Conservation (phyloP, 2,888 invertebrate genomes). For the Chymomyza fuscimana region DNA sequence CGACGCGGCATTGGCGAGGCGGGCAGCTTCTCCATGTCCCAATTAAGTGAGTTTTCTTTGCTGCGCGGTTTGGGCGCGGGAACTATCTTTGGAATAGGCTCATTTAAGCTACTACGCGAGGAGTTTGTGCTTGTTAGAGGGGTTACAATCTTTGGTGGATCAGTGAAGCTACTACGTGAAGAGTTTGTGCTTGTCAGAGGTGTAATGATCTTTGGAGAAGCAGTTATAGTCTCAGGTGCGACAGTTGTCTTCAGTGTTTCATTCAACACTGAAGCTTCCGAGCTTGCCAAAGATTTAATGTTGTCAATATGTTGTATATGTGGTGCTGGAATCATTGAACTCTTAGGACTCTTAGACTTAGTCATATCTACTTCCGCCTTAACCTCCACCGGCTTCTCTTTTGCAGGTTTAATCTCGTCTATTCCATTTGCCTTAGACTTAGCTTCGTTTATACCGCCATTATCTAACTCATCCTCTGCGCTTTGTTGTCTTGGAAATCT, state of each 20-base stretch:
- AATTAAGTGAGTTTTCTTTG: slow-evolving; percentile 63
- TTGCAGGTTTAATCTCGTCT: not conserved
- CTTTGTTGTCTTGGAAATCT: slow-evolving; percentile 64
- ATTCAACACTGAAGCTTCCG: too few species aligned
- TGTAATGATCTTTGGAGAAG: slow-evolving; percentile 30
- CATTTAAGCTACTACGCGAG: slow-evolving; percentile 49
- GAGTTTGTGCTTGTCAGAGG: slow-evolving; percentile 51
- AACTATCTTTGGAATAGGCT: slow-evolving; percentile 23
- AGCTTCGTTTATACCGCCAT: not conserved
- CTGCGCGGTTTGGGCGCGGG: slow-evolving; percentile 48
- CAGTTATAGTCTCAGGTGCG: slow-evolving; percentile 14
- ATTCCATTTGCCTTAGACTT: not conserved
- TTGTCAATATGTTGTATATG: not conserved
- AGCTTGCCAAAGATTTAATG: too few species aligned
- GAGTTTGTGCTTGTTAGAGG: slow-evolving; percentile 51
- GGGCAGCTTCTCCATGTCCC: slow-evolving; percentile 66
- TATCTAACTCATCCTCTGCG: slow-evolving; percentile 45
- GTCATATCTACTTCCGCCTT: not conserved
- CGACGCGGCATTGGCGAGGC: slow-evolving; percentile 72
- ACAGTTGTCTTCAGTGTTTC: not conserved
- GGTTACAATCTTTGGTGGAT: slow-evolving; percentile 30
- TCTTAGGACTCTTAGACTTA: too few species aligned
- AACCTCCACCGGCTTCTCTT: not conserved
- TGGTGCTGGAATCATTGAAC: too few species aligned
- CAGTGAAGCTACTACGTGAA: slow-evolving; percentile 49